Conservation (phyloP, 1,140 invertebrate species). For the Pteromalus puparum region DNA sequence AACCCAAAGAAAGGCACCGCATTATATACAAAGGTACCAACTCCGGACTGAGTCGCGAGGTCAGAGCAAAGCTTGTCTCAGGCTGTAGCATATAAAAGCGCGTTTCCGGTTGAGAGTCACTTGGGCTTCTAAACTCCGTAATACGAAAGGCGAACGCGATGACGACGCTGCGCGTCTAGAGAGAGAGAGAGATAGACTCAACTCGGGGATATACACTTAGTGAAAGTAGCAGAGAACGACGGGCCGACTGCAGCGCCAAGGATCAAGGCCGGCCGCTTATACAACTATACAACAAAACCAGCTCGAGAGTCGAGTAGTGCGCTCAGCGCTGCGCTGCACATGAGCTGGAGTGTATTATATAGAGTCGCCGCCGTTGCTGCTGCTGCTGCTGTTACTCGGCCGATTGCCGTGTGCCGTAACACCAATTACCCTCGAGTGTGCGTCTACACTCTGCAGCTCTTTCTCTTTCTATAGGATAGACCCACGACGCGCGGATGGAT, state of each 20-base stretch:
- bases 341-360: background rate
- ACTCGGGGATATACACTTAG: constrained; percentile 59
- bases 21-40: background rate
- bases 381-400: background rate
- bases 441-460: background rate
- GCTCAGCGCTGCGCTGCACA: background rate
- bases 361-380: constrained; percentile 1
- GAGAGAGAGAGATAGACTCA: too few relatives aligned
- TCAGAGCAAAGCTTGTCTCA: background rate
- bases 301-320: background rate
- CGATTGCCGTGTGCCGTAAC: constrained; percentile 28
- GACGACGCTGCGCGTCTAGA: too few relatives aligned
- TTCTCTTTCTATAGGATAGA: background rate
- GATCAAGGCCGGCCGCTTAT: constrained; percentile 70
- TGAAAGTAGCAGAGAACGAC: constrained; percentile 66
- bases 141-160: constrained; percentile 51
- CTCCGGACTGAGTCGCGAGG: background rate
- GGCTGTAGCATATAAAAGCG: background rate
- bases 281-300: constrained; percentile 48
- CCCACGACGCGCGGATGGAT: background rate
- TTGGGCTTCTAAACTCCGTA: constrained; percentile 56
- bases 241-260: constrained; percentile 68
- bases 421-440: constrained; percentile 31
- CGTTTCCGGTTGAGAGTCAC: constrained; percentile 59
- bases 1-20: background rate